Percentiles rank a stretch among this genome's conserved stretches.
phyloP scores from a whole-genome alignment of 2,888 invertebrate species.

The Metalampra italica region DNA sequence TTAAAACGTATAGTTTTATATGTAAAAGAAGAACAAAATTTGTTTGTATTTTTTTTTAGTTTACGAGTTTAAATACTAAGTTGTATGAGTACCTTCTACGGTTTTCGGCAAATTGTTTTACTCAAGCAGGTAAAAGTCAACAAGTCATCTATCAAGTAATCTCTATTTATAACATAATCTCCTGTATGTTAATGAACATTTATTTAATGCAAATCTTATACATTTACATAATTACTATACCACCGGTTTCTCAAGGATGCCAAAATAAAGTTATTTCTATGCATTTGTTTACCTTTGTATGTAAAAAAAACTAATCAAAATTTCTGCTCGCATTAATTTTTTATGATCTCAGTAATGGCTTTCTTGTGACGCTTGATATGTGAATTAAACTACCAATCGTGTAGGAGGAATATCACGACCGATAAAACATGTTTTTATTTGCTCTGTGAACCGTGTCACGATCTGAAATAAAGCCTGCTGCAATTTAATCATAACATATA shows the following conservation, averaged over 20 bases:
- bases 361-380: constrained; percentile 3
- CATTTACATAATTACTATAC: not conserved
- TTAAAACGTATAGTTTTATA: too few species aligned
- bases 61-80: too few species aligned
- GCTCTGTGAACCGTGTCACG: not conserved
- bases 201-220: not conserved
- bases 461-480: not conserved
- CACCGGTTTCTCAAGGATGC: constrained; percentile 4
- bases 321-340: not conserved
- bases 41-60: too few species aligned
- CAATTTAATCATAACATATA: too few species aligned
- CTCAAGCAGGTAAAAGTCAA: too few species aligned
- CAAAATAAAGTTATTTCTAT: constrained; percentile 3
- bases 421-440: not conserved
- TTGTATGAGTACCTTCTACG: too few species aligned
- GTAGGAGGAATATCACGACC: constrained; percentile 3
- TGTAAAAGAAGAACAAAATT: too few species aligned
- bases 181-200: not conserved
- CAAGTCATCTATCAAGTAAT: too few species aligned
- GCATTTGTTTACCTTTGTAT: constrained; percentile 2
- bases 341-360: constrained; percentile 4
- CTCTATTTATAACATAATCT: too few species aligned
- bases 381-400: constrained; percentile 7
- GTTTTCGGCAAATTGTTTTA: too few species aligned
- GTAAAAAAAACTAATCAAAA: constrained; percentile 1